Base-by-base conservation (phyloP, 2,888 invertebrate genomes). In the Acrocyrtus sp. region DNA sequence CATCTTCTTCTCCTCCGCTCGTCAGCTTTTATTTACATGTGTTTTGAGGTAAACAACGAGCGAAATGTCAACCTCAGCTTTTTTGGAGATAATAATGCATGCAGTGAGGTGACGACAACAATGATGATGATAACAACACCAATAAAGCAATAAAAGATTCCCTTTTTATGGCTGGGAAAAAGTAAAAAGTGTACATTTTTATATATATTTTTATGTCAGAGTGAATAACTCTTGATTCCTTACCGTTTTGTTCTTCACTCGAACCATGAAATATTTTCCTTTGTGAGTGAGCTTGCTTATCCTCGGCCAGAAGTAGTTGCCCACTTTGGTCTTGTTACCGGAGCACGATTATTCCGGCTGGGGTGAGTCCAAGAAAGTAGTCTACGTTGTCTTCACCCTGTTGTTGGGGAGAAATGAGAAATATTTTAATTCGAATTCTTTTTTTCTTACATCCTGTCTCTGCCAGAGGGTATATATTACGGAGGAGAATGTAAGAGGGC, bases 301-400 rank as follows among this genome's bases (percentile, higher is more conserved):
- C 83, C 97, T 90, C 78, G 97, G 96, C 97, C 98, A 98, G 87
- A 95, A 97, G 87, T 98, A 97, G 87, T 95, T 96, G 82, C 96
- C 96, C 77, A 97, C 96, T 85, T 96, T 96, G 84, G 92, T 93
- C 87, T 96, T 96, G 86, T 96, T 96, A n/a, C 82, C 96, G 90
- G 83, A 97, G 88, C 74, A 98, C 92, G 84, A 97, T 92, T 84
- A 98, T 93, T 76, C 97, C 97, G 84, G 95, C 95, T 70, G 97
- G 97, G 80, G 97, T 97, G 83, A 98, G 87, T 72, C 96, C 97
- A 84, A 98, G 88, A 86, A 95, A 97, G 86, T 97, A 97, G 85
- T 97, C 97, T 77, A 95, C 94, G 84, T 94, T 96, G 85, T 96
- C 96, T 87, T 97, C 96, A 74, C 95, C 95, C 96, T 96, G 87